Evolutionary conservation across 2,888 invertebrate species (phyloP), one percentile per base, ranked within the genome.

Genomic region (Drosophila parthenogenetica): DNA sequence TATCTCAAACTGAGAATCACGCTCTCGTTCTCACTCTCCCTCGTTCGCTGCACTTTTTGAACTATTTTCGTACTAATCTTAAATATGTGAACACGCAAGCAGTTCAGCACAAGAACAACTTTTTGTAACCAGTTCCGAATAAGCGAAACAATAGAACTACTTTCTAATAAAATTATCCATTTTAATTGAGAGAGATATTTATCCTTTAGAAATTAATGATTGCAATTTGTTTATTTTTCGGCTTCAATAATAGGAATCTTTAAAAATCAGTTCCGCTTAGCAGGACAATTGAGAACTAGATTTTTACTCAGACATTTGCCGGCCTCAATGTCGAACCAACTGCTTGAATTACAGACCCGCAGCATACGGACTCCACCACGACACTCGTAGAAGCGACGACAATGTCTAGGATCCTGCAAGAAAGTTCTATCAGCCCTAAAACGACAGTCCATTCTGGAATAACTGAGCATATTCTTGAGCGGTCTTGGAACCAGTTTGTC

Each of bases 381-480:
- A 29, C 84, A 84, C 29, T 70, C 67, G 50, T 65, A 84, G 59
- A 49, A 87, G 2, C 79, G 71, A 7, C 87, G 69, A 25, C 84
- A 83, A 32, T 84, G 84, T 3, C 42, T 66, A 1, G 67, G 29
- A n/a, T 85, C 81, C 48, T 49, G 69, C 40, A 83, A 45, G 40
- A 79, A 62, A 8, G 46, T 63, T 5, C 86, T 83, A 16, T 85
- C 77, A 0, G 69, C 49, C 13, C 58, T 60, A 11, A 46, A 51
- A 1, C 5, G 8, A 39, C 82, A 83, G 16, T 73, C 83, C 5
- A 7, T 13, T n/a, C n/a, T 69, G 1, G 66, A 46, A n/a, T 45
- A 32, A 37, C 72, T 64, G 1, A 65, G 22, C 7, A 67, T 10
- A 13, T 35, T 51, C 1, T 16, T 16, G 17, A 53, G 5, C 16